These are phyloP conservation scores for Tor tambroides DNA, from an alignment of 2,113 vertebrate species.

Conservation along the genomic window DNA sequence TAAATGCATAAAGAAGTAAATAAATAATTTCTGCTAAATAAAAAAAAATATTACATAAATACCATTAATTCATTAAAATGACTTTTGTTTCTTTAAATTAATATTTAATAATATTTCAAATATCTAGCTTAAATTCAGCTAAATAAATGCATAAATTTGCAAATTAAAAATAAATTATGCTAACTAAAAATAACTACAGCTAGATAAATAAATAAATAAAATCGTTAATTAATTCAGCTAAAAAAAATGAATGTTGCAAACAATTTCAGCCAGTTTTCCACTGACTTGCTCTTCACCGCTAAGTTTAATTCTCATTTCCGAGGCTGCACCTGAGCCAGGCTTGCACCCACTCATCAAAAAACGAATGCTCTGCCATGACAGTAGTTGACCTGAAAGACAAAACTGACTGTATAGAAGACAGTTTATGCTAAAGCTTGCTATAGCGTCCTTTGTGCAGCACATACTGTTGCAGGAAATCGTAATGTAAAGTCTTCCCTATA, in stretches of 20 bases:
- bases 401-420: not conserved
- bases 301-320: not conserved
- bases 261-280: not conserved
- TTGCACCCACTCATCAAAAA: not conserved
- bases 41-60: no score
- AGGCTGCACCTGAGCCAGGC: not conserved
- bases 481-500: not conserved
- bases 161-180: not conserved
- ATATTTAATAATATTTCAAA: no score
- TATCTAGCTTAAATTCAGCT: no score
- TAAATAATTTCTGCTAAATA: no score
- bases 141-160: no score
- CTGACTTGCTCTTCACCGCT: not conserved
- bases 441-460: not conserved
- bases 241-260: not conserved
- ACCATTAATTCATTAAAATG: not conserved
- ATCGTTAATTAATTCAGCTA: not conserved
- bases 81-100: no score
- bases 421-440: not conserved
- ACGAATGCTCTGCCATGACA: not conserved
- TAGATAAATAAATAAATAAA: not conserved
- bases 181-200: not conserved
- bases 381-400: not conserved
- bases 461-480: not conserved
- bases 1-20: no score